Conservation (phyloP, 1,140 invertebrate genomes). For the Hypsibius dujardini region DNA sequence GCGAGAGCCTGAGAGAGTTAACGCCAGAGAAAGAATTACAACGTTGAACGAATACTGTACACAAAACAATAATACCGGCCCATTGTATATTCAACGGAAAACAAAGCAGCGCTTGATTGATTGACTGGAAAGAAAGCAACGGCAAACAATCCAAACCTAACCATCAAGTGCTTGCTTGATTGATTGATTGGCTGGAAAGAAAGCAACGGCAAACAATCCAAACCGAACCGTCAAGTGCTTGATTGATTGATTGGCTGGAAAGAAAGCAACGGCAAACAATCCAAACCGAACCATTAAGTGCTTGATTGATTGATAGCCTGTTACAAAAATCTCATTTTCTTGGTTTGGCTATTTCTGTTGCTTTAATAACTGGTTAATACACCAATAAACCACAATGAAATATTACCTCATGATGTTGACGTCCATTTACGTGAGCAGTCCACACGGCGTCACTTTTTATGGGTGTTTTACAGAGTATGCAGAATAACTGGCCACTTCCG, state of each 20-base stretch:
- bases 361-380: neutral
- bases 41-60: neutral
- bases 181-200: neutral
- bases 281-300: too few relatives aligned
- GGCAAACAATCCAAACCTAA: too few relatives aligned
- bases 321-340: neutral
- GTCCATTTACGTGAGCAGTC: conserved; percentile 12
- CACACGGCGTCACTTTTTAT: neutral
- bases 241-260: neutral
- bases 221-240: neutral
- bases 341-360: neutral
- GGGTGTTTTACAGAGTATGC: neutral
- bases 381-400: neutral
- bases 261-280: neutral
- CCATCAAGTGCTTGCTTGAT: too few relatives aligned
- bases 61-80: too few relatives aligned
- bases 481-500: neutral
- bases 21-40: neutral
- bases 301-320: neutral
- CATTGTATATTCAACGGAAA: neutral
- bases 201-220: too few relatives aligned
- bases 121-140: too few relatives aligned
- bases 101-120: neutral
- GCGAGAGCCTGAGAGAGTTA: neutral
- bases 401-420: conserved; percentile 10